phyloP scores from a whole-genome alignment of 1,140 invertebrate genomes.

The Conopomorpha cramerella region DNA sequence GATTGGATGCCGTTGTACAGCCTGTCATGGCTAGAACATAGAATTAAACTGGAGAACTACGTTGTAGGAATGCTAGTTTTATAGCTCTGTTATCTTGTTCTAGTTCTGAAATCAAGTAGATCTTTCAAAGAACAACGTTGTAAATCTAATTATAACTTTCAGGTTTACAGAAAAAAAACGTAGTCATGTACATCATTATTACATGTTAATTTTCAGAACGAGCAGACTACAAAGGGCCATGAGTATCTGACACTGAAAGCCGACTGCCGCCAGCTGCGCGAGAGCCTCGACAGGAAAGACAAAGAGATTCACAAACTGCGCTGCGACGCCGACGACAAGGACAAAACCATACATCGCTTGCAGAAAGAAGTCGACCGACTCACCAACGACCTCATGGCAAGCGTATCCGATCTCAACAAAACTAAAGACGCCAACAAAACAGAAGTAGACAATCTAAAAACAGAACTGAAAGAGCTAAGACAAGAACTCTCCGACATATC shows the following conservation, averaged over 20 bases:
- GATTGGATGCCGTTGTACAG: too few species aligned
- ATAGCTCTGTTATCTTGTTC: too few species aligned
- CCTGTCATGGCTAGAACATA: too few species aligned
- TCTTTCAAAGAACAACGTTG: too few species aligned
- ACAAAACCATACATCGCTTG: slow-evolving; percentile 47
- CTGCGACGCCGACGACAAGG: slow-evolving; percentile 43
- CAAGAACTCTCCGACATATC: slow-evolving; percentile 63
- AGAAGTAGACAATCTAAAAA: slow-evolving; percentile 60
- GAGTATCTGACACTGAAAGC: slow-evolving; percentile 67
- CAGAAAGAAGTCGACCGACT: slow-evolving; percentile 48
- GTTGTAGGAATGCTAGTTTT: too few species aligned
- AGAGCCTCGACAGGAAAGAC: slow-evolving; percentile 58
- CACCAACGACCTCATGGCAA: slow-evolving; percentile 38
- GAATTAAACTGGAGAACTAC: too few species aligned
- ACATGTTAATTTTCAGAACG: slow-evolving; percentile 68
- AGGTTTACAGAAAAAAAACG: too few species aligned
- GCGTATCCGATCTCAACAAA: slow-evolving; percentile 30
- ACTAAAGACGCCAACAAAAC: slow-evolving; percentile 40
- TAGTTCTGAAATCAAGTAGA: too few species aligned
- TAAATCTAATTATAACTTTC: too few species aligned
- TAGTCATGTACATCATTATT: too few species aligned
- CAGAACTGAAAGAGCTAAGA: slow-evolving; percentile 59
- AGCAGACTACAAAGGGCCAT: slow-evolving; percentile 68
- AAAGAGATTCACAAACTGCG: slow-evolving; percentile 53
- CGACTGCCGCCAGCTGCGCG: slow-evolving; percentile 62